phyloP scores from a whole-genome alignment of 2,797 vertebrate species.

The Pangasius krempfi region DNA sequence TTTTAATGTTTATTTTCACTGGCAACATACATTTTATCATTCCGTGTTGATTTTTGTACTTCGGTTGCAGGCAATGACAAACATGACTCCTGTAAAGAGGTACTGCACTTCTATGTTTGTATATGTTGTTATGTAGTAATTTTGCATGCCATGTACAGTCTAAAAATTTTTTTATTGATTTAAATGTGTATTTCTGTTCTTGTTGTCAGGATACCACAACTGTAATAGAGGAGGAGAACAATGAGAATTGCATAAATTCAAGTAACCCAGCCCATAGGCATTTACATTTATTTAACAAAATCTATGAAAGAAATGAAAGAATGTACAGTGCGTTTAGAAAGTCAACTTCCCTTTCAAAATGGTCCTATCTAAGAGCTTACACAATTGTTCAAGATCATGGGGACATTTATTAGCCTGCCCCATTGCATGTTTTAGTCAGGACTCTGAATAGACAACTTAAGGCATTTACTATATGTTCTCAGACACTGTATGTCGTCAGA shows the following conservation, averaged over 20 bases:
- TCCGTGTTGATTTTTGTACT: background rate
- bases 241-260: background rate
- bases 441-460: background rate
- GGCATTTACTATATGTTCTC: background rate
- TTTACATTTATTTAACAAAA: background rate
- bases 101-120: background rate
- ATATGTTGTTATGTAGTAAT: background rate
- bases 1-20: background rate
- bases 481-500: background rate
- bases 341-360: background rate
- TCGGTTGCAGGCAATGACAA: background rate
- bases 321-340: background rate
- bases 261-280: background rate
- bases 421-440: background rate
- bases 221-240: too few species aligned
- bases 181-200: background rate
- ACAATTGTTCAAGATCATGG: background rate
- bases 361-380: background rate
- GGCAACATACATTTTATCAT: background rate
- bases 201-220: rapidly evolving
- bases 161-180: background rate
- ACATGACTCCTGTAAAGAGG: rapidly evolving
- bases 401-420: background rate
- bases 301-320: background rate
- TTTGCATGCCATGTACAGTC: background rate